Evolutionary conservation across 2,797 vertebrate genomes (phyloP).

Genomic region (Crenuchus spilurus): DNA sequence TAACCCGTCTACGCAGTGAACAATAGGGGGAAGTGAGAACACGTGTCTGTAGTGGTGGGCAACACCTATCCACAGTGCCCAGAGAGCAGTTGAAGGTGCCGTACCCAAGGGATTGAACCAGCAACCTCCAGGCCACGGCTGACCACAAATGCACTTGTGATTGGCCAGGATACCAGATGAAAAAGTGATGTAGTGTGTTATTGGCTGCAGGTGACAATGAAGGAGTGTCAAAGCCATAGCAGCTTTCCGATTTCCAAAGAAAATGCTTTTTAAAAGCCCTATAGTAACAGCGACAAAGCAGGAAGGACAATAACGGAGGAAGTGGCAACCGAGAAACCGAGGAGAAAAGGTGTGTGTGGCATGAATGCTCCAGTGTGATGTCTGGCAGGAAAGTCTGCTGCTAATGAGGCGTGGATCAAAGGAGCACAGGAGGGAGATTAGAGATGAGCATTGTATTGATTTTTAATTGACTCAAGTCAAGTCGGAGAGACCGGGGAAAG

Average conservation of each 20-base stretch:
- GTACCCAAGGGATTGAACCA: too few species aligned
- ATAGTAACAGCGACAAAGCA: slow-evolving; percentile 29
- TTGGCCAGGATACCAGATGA: too few species aligned
- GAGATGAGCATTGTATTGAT: slow-evolving; percentile 66
- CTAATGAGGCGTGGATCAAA: slow-evolving; percentile 63
- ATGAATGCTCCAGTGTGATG: slow-evolving; percentile 25
- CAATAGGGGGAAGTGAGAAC: too few species aligned
- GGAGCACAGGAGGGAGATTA: slow-evolving; percentile 61
- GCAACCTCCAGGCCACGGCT: too few species aligned
- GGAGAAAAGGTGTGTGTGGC: not conserved
- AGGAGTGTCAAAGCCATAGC: too few species aligned
- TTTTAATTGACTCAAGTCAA: slow-evolving; percentile 64
- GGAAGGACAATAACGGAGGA: slow-evolving; percentile 12
- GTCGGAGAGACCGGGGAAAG: slow-evolving; percentile 41
- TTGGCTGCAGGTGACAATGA: too few species aligned
- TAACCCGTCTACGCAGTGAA: too few species aligned
- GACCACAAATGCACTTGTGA: too few species aligned
- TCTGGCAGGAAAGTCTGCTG: slow-evolving; percentile 52
- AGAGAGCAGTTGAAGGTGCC: too few species aligned
- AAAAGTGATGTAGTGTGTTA: too few species aligned
- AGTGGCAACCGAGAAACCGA: not conserved
- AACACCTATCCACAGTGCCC: too few species aligned
- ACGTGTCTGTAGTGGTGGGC: too few species aligned
- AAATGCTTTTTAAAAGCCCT: slow-evolving; percentile 27
- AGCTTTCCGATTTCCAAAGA: not conserved